Evolutionary conservation across 2,888 invertebrate species (phyloP).

Genomic region (Hemithea aestivaria): DNA sequence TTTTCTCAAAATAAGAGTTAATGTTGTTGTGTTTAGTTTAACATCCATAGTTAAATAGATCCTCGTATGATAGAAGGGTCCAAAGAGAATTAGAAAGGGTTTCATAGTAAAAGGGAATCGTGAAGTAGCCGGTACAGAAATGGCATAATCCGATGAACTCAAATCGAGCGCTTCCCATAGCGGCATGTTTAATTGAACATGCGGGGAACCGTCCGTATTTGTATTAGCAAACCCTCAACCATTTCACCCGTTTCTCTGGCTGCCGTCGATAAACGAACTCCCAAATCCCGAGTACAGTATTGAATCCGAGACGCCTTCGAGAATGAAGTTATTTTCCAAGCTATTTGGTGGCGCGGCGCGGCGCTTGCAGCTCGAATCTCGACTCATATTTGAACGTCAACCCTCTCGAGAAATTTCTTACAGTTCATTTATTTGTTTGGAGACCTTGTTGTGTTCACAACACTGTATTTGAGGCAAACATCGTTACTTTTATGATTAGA

Average conservation of each 20-base stretch:
- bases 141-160: slow-evolving; percentile 9
- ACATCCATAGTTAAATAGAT: too few relatives aligned
- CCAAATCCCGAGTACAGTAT: slow-evolving; percentile 68
- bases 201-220: slow-evolving; percentile 18
- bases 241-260: slow-evolving; percentile 53
- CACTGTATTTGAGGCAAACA: slow-evolving; percentile 45
- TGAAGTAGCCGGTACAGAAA: neutral
- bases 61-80: too few relatives aligned
- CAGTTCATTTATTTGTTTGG: slow-evolving; percentile 73
- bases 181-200: slow-evolving; percentile 35
- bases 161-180: slow-evolving; percentile 13
- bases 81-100: too few relatives aligned
- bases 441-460: slow-evolving; percentile 54
- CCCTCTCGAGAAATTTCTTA: slow-evolving; percentile 69
- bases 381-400: slow-evolving; percentile 54
- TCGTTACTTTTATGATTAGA: slow-evolving; percentile 42
- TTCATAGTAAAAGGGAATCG: neutral
- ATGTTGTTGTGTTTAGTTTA: too few relatives aligned
- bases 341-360: slow-evolving; percentile 64
- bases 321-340: slow-evolving; percentile 73
- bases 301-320: slow-evolving; percentile 71
- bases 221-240: slow-evolving; percentile 38
- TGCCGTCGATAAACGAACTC: slow-evolving; percentile 68
- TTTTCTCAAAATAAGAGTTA: too few relatives aligned
- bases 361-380: slow-evolving; percentile 46